A percentile compares a stretch with the other conserved stretches of the same genome.
Conservation (phyloP, 2,797 vertebrate species). For the Semaprochilodus insignis region DNA sequence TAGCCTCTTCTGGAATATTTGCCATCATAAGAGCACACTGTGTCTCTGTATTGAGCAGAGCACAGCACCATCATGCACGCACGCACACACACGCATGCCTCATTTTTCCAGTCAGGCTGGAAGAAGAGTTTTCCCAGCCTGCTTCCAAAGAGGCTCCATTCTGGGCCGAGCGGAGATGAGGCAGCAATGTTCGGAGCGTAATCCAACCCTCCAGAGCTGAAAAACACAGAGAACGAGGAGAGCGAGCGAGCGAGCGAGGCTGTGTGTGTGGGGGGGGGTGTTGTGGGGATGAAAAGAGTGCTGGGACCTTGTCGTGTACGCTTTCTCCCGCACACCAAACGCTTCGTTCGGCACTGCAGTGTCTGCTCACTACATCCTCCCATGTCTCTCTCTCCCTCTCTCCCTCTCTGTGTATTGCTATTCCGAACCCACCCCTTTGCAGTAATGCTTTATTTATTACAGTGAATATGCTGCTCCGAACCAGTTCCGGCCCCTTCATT, state of each 20-base stretch:
- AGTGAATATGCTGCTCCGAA: conserved; percentile 68
- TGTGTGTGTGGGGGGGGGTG: conserved; percentile 62
- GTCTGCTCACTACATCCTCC: conserved; percentile 27
- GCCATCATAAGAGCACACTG: conserved; percentile 8
- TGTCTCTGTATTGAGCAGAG: neutral
- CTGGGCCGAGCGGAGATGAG: conserved; percentile 5
- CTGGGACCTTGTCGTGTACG: conserved; percentile 73
- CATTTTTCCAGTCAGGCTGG: conserved; percentile 30
- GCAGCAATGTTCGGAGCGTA: neutral
- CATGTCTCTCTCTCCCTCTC: neutral
- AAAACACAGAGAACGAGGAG: conserved; percentile 24
- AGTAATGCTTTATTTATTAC: conserved; percentile 70
- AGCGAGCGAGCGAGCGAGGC: conserved; percentile 4
- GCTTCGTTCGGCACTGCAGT: conserved; percentile 50
- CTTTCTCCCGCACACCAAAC: conserved; percentile 64
- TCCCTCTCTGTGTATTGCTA: conserved; percentile 9
- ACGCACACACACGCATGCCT: conserved; percentile 56
- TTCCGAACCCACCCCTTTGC: conserved; percentile 49
- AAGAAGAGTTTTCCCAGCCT: conserved; percentile 18
- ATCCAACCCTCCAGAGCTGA: conserved; percentile 28
- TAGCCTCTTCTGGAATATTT: conserved; percentile 1
- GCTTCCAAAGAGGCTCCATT: conserved; percentile 2
- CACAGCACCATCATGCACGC: neutral
- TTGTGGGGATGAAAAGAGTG: conserved; percentile 71
- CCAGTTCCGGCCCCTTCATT: conserved; percentile 69